Evolutionary conservation across 2,797 vertebrate genomes (phyloP).

Genomic region (Phrynocephalus forsythii): DNA sequence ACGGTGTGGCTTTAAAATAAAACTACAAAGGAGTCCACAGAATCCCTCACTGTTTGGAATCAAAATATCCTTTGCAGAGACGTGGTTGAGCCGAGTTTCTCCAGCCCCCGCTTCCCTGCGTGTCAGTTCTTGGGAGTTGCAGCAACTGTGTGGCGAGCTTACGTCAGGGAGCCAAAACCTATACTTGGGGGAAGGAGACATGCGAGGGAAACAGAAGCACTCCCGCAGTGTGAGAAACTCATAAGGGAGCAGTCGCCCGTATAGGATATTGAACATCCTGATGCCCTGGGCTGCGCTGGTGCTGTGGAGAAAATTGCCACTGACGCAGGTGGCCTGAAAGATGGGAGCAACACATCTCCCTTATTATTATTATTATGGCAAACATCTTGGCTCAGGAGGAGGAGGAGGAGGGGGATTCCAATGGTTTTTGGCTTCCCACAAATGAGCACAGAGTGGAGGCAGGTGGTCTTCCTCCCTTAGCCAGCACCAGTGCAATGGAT

Average conservation of each 20-base stretch:
- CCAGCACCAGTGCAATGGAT: neutral
- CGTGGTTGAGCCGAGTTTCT: neutral
- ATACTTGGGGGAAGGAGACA: neutral
- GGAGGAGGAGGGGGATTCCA: neutral
- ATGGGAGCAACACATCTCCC: neutral
- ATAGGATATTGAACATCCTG: conserved; percentile 2
- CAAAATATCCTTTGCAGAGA: neutral
- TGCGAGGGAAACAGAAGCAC: neutral
- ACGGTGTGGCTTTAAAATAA: neutral
- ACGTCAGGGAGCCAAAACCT: neutral
- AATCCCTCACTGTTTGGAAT: neutral
- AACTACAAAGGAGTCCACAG: neutral
- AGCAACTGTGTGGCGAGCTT: neutral
- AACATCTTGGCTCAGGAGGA: neutral
- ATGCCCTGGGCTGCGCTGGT: neutral
- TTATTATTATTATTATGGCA: neutral
- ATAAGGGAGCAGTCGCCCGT: neutral
- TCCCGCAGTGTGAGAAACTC: neutral
- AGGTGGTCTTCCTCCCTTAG: neutral
- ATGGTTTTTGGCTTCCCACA: neutral
- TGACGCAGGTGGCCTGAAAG: conserved; percentile 4
- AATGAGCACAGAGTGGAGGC: neutral
- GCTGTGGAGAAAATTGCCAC: conserved; percentile 11
- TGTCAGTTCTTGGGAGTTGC: neutral
- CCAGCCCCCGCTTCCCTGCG: too few species aligned